These are phyloP conservation scores for Pachliopta kotzebuea DNA, from an alignment of 2,888 invertebrate genomes.

Conservation along the genomic window DNA sequence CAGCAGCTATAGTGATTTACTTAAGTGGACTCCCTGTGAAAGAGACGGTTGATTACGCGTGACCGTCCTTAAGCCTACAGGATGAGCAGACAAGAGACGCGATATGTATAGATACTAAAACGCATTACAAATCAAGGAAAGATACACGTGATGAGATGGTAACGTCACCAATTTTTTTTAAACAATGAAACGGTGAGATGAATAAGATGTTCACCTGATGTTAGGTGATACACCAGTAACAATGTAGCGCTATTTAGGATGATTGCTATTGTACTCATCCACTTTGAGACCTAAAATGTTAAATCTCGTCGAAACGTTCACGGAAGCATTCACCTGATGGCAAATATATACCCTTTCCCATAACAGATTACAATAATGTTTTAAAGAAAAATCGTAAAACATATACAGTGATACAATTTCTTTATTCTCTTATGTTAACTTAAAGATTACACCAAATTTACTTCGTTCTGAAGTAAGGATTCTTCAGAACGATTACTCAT, in stretches of 20 bases:
- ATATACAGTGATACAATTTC: too few species aligned
- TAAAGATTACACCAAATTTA: conserved; percentile 3
- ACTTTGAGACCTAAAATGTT: too few species aligned
- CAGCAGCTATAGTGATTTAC: conserved; percentile 37
- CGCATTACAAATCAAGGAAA: conserved; percentile 40
- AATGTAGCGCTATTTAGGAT: too few species aligned
- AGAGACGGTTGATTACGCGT: conserved; percentile 50
- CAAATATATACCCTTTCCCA: too few species aligned
- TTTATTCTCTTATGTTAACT: neutral
- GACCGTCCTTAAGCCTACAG: conserved; percentile 51
- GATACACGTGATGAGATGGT: conserved; percentile 27
- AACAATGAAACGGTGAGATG: too few species aligned
- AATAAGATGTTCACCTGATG: too few species aligned
- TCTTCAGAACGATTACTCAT: conserved; percentile 55
- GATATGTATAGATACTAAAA: conserved; percentile 36
- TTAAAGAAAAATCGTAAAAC: too few species aligned
- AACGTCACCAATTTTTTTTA: conserved; percentile 34
- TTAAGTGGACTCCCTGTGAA: conserved; percentile 42
- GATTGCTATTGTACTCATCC: too few species aligned
- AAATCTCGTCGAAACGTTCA: too few species aligned
- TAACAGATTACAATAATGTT: too few species aligned
- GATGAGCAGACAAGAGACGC: conserved; percentile 51
- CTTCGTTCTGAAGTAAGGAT: conserved; percentile 27
- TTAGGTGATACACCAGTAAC: too few species aligned
- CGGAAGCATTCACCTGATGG: too few species aligned